phyloP scores from a whole-genome alignment of 2,888 invertebrate genomes.

The Netelia virgata region DNA sequence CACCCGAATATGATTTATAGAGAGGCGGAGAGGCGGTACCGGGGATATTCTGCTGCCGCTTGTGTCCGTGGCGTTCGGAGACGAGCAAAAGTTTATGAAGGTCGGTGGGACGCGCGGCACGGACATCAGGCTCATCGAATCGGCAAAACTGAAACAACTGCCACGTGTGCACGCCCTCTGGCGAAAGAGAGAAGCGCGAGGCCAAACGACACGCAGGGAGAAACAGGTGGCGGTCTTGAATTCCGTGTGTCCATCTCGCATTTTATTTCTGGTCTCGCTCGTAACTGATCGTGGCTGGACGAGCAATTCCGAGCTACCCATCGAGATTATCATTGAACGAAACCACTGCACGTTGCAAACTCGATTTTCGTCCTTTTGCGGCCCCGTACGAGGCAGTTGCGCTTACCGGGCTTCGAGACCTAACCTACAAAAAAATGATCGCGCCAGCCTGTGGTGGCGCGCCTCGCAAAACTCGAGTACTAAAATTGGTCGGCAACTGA shows the following conservation, averaged over 20 bases:
- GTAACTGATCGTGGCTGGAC: constrained; percentile 29
- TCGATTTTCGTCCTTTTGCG: constrained; percentile 35
- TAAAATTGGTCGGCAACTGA: background rate
- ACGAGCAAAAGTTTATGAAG: constrained; percentile 31
- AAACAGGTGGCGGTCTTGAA: constrained; percentile 64
- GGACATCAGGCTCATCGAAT: constrained; percentile 52
- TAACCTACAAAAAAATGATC: constrained; percentile 31
- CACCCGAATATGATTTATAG: constrained; percentile 64
- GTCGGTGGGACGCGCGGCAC: background rate
- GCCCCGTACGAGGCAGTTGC: constrained; percentile 8
- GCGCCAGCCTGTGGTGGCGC: background rate
- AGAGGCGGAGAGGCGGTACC: constrained; percentile 58
- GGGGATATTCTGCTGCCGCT: constrained; percentile 43
- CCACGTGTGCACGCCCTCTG: constrained; percentile 32
- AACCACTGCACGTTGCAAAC: constrained; percentile 18
- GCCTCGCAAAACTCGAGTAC: background rate
- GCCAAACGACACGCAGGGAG: constrained; percentile 55
- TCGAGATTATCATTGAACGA: constrained; percentile 37
- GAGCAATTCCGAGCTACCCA: constrained; percentile 30
- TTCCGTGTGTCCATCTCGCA: constrained; percentile 47
- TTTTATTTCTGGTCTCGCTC: constrained; percentile 39
- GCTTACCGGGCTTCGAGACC: background rate
- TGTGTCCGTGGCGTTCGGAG: constrained; percentile 31
- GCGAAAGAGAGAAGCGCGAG: constrained; percentile 4
- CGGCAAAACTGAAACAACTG: constrained; percentile 40